phyloP scores from a whole-genome alignment of 2,888 invertebrate genomes.

The Drosophila subsilvestris region DNA sequence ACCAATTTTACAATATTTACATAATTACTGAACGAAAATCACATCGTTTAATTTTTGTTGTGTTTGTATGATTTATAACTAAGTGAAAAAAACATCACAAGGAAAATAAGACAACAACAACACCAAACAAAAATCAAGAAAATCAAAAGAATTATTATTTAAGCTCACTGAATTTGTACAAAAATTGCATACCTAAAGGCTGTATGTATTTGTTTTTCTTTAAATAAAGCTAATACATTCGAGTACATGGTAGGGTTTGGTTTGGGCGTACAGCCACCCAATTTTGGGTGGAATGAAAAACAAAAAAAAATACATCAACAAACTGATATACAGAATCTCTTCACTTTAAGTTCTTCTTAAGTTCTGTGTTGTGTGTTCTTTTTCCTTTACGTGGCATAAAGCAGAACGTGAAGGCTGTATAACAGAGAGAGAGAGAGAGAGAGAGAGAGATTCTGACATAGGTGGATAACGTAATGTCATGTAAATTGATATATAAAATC shows the following conservation, averaged over 20 bases:
- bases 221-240: neutral
- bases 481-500: conserved; percentile 52
- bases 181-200: neutral
- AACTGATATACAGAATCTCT: conserved; percentile 51
- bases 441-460: neutral
- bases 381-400: neutral
- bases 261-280: neutral
- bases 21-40: conserved; percentile 58
- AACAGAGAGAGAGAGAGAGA: neutral
- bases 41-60: conserved; percentile 13
- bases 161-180: conserved; percentile 1
- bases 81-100: neutral
- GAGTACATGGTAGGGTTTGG: neutral
- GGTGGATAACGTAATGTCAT: neutral
- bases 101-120: neutral
- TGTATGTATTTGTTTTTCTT: neutral
- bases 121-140: neutral
- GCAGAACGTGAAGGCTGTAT: neutral
- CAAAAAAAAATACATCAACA: conserved; percentile 19
- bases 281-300: conserved; percentile 1
- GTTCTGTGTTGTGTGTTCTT: too few species aligned
- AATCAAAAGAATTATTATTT: neutral
- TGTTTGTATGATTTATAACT: neutral
- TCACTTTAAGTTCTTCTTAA: too few species aligned
- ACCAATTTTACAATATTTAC: conserved; percentile 70